Base-by-base conservation (phyloP, 2,888 invertebrate genomes). In the Alentia gelatinosa region DNA sequence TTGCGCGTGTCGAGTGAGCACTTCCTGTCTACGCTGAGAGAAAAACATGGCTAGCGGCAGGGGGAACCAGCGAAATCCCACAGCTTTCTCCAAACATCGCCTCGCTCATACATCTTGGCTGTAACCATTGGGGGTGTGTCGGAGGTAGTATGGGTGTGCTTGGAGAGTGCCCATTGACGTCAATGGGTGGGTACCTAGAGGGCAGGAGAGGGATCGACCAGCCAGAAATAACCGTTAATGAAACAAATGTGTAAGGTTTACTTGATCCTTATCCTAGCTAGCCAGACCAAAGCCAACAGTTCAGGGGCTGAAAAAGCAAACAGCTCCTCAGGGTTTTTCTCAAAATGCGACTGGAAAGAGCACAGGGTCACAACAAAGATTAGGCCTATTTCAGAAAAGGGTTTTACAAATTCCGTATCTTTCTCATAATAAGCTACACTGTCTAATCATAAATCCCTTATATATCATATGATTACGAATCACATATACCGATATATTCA, bases 101-200 rank as follows among this genome's bases (percentile, higher is more conserved):
- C n/a, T 56, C 56, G 3, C 56, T 12, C 56, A 56, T n/a, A n/a
- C n/a, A 1, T 56, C 19, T 56, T n/a, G 56, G 9, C 5, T 56
- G 56, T 56, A 56, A n/a, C 56, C 12, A 56, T 3, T 56, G 1
- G 19, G 56, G 12, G 19, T 56, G 9, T 56, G 19, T 56, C n/a
- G 56, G 56, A 56, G 3, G 23, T 56, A 3, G n/a, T n/a, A n/a
- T n/a, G n/a, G n/a, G 56, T 56, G 12, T 4, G 56, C 56, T 56
- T 56, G 56, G 56, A 56, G 56, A 56, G 56, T 56, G 56, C 26
- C 33, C 68, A 68, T 68, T 68, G 68, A 68, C 68, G 68, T 68
- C 68, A 68, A 30, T 68, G 33, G 56, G 68, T 68, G 15, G 68
- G 68, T 68, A 30, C 68, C 56, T 68, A 30, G 68, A 30, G 30